Base-by-base conservation (phyloP, 2,888 invertebrate species). In the Drosophila mayaguana region DNA sequence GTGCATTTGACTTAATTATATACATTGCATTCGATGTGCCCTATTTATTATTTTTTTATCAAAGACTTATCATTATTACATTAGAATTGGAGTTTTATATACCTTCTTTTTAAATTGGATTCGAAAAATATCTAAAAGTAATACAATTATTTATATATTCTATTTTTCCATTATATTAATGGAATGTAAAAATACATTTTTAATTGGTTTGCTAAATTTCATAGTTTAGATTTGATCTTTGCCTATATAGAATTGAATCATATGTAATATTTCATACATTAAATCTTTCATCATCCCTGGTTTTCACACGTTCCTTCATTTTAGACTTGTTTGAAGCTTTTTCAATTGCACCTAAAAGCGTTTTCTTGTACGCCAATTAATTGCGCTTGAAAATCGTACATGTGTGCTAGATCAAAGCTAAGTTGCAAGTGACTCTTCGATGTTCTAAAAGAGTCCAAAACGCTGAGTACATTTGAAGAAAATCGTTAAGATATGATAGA, bases 361-460 rank as follows among this genome's bases (percentile, higher is more conserved):
- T 84, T 83, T 83, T 89, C 88, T 74, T 78, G 85, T 20, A 22
- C 55, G 84, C 79, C 50, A 4, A 22, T 50, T 54, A 8, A 72
- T 65, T 71, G 89, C 80, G 63, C 78, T 72, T 74, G 89, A 87
- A 87, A 84, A 89, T 82, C 87, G 87, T 87, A 79, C 63, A 9
- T 82, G 80, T 78, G 84, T 87, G 87, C 89, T 18, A 89, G 34
- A 89, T 34, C 20, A 78, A 79, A 77, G 14, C 63, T 57, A 56
- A 81, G 72, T 73, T 59, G 89, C 85, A 87, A 82, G 77, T 73
- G 88, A 72, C 72, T 72, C 63, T 32, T 36, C 56, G 40, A 16
- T 36, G n/a, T 32, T 14, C 18, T n/a, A 42, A 57, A 32, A 55
- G 53, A 64, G 69, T 71, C 68, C 45, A 67, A 57, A 59, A 81